phyloP scores from a whole-genome alignment of 2,888 invertebrate species.

The Cyaniris semiargus region DNA sequence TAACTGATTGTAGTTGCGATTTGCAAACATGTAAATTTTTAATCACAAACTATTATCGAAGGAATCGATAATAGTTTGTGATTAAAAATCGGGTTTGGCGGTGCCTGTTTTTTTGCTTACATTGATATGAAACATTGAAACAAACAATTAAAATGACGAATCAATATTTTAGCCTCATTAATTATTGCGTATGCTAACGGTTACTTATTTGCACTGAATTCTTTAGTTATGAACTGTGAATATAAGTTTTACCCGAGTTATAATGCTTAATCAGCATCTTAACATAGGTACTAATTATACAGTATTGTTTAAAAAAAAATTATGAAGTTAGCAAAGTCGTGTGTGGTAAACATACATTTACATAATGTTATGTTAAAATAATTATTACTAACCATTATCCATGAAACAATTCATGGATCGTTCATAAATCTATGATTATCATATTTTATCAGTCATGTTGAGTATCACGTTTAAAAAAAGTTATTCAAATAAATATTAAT shows the following conservation, averaged over 20 bases:
- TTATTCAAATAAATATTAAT: too few species aligned
- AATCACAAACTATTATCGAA: too few species aligned
- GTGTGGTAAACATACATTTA: not conserved
- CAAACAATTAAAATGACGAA: not conserved
- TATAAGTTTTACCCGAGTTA: not conserved
- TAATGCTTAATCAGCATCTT: not conserved
- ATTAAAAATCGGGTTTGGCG: too few species aligned
- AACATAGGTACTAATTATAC: not conserved
- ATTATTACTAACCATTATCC: not conserved
- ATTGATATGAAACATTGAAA: not conserved
- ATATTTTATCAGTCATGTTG: not conserved
- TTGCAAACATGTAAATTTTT: too few species aligned
- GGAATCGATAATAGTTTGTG: too few species aligned
- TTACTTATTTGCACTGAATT: not conserved
- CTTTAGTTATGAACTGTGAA: not conserved
- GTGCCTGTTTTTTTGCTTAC: not conserved
- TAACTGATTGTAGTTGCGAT: too few species aligned
- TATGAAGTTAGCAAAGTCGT: not conserved
- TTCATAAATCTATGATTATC: not conserved
- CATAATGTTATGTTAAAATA: not conserved
- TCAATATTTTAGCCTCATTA: not conserved
- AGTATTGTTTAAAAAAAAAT: constrained; percentile 10
- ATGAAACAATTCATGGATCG: not conserved
- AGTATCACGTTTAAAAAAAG: not conserved
- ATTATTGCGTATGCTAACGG: not conserved